Evolutionary conservation across 2,113 vertebrate species (phyloP), one percentile per base, ranked within the genome.

Genomic region (Misgurnus anguillicaudatus): DNA sequence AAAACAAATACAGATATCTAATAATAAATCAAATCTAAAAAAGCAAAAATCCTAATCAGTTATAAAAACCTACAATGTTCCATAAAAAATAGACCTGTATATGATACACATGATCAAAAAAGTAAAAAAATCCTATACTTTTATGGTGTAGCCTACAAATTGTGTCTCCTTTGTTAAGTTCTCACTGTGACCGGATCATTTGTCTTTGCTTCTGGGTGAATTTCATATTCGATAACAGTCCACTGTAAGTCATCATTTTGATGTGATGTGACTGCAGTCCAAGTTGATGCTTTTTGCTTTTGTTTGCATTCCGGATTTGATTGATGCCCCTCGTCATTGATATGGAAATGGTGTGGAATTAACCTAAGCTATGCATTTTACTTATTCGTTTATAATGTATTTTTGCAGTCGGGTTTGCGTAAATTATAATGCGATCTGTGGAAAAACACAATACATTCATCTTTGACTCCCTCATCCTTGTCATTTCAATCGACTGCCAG

Each of bases 211-310:
- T 74, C 39, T 47, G 61, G 74, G 74, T 64, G 67, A 51, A 58
- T 83, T 80, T 66, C 61, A 51, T 67, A 80, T 19, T 58, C 21
- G 47, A 17, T 80, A 83, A 79, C 75, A 76, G 75, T 71, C 63
- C 48, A 60, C 24, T 80, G 70, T 73, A 76, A 83, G 70, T 80
- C 48, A 60, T 36, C 51, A 41, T 21, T 67, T 48, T 60, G 78
- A 57, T 67, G 61, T 77, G 68, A 78, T 80, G 78, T 70, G 80
- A 68, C 80, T 80, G 71, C 39, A 48, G 38, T 60, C 9, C 53
- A 71, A 71, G 63, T 80, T 60, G 68, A 67, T 67, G 19, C 39
- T 48, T 61, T 64, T 38, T 41, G 5, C 6, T 57, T 53, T 63
- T 80, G 62, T 73, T 6, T 21, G 31, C 24, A 19, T 19, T 75